phyloP scores from a whole-genome alignment of 2,888 invertebrate species.

The Agriopis aurantiaria region DNA sequence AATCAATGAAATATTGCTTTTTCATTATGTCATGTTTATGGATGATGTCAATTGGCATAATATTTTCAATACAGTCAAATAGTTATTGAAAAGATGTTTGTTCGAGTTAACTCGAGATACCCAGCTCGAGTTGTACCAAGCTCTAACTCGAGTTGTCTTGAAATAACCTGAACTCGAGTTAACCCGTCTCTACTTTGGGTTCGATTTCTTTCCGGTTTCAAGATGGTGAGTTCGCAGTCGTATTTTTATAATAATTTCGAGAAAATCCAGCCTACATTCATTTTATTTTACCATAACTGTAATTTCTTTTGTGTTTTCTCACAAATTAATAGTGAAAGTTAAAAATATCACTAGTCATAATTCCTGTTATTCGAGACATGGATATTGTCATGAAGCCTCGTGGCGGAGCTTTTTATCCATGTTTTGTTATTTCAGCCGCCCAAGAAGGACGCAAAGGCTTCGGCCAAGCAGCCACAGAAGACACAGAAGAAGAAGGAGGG shows the following conservation, averaged over 20 bases:
- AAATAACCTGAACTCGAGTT: too few species aligned
- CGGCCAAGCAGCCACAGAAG: slow-evolving; percentile 97
- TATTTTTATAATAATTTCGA: slow-evolving; percentile 22
- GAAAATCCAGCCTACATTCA: not conserved
- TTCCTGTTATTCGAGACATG: slow-evolving; percentile 1
- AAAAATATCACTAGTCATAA: not conserved
- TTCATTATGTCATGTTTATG: too few species aligned
- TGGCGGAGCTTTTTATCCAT: slow-evolving; percentile 66
- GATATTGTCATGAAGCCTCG: slow-evolving; percentile 63
- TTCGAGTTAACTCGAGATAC: too few species aligned
- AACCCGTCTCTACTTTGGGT: slow-evolving; percentile 53
- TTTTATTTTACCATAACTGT: not conserved
- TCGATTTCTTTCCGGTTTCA: slow-evolving; percentile 78
- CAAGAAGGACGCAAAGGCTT: slow-evolving; percentile 96
- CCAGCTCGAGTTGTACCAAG: too few species aligned
- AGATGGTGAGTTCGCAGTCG: slow-evolving; percentile 78
- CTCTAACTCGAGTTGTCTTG: too few species aligned
- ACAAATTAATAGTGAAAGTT: not conserved
- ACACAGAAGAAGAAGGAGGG: slow-evolving; percentile 98
- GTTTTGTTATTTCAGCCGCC: slow-evolving; percentile 91
- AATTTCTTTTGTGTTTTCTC: not conserved
- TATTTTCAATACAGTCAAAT: too few species aligned
- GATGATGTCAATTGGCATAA: too few species aligned
- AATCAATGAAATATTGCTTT: too few species aligned
- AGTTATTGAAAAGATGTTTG: too few species aligned